Evolutionary conservation across 2,797 vertebrate genomes (phyloP).

Genomic region (Gymnothorax reevesii): DNA sequence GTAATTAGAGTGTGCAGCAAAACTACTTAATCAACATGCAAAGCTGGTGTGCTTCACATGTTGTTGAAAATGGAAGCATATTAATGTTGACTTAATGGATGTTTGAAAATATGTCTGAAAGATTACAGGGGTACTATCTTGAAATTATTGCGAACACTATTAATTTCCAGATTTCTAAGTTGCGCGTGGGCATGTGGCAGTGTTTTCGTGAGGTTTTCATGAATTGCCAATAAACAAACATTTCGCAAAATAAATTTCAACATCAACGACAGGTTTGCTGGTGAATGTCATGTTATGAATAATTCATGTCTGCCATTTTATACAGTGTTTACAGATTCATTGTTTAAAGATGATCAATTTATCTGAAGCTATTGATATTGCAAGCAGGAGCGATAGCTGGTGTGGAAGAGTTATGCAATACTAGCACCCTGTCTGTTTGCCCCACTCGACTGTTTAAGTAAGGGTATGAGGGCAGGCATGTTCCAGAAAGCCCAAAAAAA

Average conservation of each 20-base stretch:
- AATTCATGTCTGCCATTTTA: not conserved
- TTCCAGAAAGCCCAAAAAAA: not conserved
- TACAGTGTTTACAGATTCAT: not conserved
- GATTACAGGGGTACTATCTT: not conserved
- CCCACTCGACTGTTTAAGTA: too few relatives aligned
- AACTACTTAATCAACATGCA: not conserved
- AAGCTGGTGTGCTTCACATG: not conserved
- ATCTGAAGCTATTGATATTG: not conserved
- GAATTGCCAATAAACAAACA: not conserved
- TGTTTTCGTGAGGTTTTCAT: not conserved
- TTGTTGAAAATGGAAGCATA: not conserved
- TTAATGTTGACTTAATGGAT: not conserved
- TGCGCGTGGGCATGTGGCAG: too few relatives aligned
- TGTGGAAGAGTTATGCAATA: not conserved
- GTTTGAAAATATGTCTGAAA: not conserved
- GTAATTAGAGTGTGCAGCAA: not conserved
- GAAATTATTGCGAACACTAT: not conserved
- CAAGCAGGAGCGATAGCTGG: not conserved
- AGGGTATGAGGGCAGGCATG: not conserved
- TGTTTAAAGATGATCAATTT: not conserved
- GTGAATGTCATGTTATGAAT: not conserved
- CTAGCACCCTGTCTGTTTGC: not conserved
- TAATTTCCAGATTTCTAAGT: too few relatives aligned
- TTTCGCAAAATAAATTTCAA: not conserved
- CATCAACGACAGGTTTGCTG: not conserved